A percentile compares a stretch with the other conserved stretches of the same genome.
Conservation (phyloP, 2,113 vertebrate genomes). For the Passer montanus region DNA sequence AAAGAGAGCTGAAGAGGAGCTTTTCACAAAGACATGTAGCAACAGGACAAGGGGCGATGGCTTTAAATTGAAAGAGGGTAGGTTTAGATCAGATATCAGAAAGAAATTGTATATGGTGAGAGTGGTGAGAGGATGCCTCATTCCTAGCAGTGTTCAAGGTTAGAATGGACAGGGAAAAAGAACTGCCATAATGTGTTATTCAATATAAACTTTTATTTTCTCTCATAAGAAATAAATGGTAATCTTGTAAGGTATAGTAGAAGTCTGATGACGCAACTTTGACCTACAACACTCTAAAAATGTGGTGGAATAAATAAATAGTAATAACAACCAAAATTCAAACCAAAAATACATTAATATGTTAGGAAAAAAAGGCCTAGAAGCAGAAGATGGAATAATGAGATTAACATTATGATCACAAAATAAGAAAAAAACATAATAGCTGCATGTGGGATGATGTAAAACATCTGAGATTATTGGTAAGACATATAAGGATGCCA, state of each 20-base stretch:
- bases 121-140: neutral
- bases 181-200: neutral
- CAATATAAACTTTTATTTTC: neutral
- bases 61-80: neutral
- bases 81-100: neutral
- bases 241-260: neutral
- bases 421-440: neutral
- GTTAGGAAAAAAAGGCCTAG: neutral
- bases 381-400: neutral
- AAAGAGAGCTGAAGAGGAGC: neutral
- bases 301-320: neutral
- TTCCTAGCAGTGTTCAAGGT: neutral
- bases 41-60: neutral
- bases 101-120: neutral
- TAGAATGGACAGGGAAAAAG: neutral
- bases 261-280: neutral
- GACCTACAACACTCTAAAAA: neutral
- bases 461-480: neutral
- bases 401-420: neutral
- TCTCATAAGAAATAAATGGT: neutral
- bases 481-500: neutral
- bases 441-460: neutral
- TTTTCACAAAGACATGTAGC: neutral
- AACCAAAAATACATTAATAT: rapidly evolving
- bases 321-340: neutral